Base-by-base conservation (phyloP, 2,113 vertebrate genomes). In the Australoheros scitulus region DNA sequence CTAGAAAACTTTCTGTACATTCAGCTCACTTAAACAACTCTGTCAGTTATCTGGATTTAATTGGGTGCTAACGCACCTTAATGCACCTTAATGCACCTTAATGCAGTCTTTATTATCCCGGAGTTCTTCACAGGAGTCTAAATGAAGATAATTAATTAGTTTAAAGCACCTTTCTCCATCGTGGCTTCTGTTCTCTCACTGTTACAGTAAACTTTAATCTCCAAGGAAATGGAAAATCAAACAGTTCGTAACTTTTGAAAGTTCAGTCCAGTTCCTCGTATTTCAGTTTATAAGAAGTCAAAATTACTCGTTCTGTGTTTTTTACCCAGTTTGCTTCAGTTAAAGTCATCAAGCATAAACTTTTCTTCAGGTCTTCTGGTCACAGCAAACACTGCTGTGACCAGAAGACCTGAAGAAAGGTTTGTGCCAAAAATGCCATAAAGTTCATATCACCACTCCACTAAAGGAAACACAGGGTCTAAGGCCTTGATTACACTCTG, bases 241-340 rank as follows among this genome's bases (percentile, higher is more conserved):
- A 43, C 41, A 3, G 41, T 43, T 14, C 11, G 3, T 13, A 13
- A 43, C 3, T 11, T 1, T 43, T 41, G 10, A 41, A 41, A 43
- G 41, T 11, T 43, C 41, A 43, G 11, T 43, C 41, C 11, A 43
- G 4, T 11, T 11, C 41, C 11, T 43, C 41, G 4, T 13, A 14
- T 43, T 43, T 43, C 41, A 43, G 43, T 47, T 47, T 47, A 15
- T 15, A 47, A 47, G 43, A 15, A 47, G 15, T 14, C 43, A 47
- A 5, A 47, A 47, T 47, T 1, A 47, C 11, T 14, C 1, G 0
- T 2, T 34, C 2, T 7, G 6, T 0, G 3, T 18, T 61, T 61
- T 61, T 34, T 6, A 68, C 41, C 5, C 41, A 29, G 18, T 70
- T 70, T 18, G 47, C 1, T 70, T 29, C 50, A 50, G 24, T 70